A percentile compares a stretch with the other conserved stretches of the same genome.
Conservation (phyloP, 2,888 invertebrate genomes). For the Sialis lutaria region DNA sequence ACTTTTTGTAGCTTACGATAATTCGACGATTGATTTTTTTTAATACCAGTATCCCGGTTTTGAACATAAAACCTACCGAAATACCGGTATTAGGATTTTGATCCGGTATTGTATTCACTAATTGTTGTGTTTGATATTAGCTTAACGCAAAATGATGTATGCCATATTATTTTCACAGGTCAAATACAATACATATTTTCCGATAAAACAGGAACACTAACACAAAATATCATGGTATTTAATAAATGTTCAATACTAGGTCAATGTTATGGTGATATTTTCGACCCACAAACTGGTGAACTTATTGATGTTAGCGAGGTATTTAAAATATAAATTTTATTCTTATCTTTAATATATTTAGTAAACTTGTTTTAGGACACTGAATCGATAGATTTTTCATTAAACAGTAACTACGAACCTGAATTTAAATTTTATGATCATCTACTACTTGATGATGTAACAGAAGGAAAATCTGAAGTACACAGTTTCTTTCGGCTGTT, state of each 20-base stretch:
- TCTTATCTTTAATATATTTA: too few species aligned
- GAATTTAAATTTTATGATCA: conserved; percentile 90
- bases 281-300: conserved; percentile 76
- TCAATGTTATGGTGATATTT: conserved; percentile 77
- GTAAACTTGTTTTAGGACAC: conserved; percentile 37
- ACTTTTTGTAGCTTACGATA: too few species aligned
- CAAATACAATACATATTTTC: conserved; percentile 99
- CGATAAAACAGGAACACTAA: conserved; percentile 97
- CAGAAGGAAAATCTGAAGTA: conserved; percentile 51
- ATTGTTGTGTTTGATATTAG: too few species aligned
- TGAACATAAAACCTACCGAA: too few species aligned
- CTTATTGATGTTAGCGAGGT: conserved; percentile 74
- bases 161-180: conserved; percentile 30
- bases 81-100: too few species aligned
- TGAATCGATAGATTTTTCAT: conserved; percentile 81
- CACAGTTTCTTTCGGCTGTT: conserved; percentile 82
- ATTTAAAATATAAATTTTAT: conserved; percentile 18
- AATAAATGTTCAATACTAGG: conserved; percentile 96
- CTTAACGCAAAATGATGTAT: too few species aligned
- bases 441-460: conserved; percentile 67
- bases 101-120: too few species aligned
- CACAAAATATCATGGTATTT: conserved; percentile 99
- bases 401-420: conserved; percentile 79
- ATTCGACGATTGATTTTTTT: too few species aligned
- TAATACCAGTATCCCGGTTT: too few species aligned